These are phyloP conservation scores for Bubo bubo DNA, from an alignment of 2,113 vertebrate genomes.

Conservation along the genomic window DNA sequence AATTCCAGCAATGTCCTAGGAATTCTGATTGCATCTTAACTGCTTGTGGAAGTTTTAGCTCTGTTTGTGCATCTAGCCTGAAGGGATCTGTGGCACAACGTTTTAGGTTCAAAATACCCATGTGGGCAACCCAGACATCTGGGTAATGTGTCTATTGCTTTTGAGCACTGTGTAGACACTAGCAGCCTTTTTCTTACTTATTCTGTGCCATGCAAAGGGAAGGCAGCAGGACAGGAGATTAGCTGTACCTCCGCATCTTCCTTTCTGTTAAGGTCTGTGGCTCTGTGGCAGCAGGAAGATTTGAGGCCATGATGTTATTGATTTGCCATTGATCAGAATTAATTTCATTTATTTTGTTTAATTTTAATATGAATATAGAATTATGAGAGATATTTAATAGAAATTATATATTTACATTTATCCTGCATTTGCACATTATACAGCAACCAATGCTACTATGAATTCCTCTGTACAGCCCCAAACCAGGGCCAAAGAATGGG, in stretches of 20 bases:
- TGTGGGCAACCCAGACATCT: not conserved
- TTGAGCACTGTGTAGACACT: not conserved
- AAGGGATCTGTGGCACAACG: not conserved
- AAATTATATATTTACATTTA: too few species aligned
- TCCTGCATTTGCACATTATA: too few species aligned
- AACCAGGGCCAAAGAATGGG: too few species aligned
- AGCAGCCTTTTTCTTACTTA: not conserved
- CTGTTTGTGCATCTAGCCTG: not conserved
- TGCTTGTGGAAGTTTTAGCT: not conserved
- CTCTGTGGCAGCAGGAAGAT: not conserved
- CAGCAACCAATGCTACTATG: too few species aligned
- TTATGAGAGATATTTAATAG: too few species aligned
- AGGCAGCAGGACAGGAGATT: not conserved
- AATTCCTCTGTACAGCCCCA: too few species aligned
- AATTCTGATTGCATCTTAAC: not conserved
- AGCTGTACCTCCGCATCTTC: not conserved
- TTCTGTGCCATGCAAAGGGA: not conserved
- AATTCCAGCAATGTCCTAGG: not conserved
- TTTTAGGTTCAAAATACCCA: not conserved
- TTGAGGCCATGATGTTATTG: not conserved
- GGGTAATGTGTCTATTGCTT: rapidly evolving
- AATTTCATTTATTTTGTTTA: too few species aligned
- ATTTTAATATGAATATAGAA: too few species aligned
- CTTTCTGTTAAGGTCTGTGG: not conserved
- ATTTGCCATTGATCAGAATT: too few species aligned